Evolutionary conservation across 2,113 vertebrate genomes (phyloP).

Genomic region (Okapia johnstoni): DNA sequence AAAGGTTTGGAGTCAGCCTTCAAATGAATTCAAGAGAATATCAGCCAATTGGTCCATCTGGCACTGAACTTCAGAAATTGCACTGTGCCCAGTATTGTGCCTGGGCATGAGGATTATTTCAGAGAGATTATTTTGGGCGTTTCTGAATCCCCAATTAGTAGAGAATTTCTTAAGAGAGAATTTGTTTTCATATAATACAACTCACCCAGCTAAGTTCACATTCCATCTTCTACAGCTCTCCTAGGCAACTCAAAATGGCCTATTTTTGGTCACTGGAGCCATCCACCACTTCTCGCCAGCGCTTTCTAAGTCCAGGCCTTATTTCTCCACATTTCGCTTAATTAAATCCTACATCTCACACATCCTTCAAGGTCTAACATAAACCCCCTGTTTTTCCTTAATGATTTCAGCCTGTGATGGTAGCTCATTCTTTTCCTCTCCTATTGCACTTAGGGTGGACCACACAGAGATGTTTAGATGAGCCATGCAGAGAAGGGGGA

Average conservation of each 20-base stretch:
- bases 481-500: not conserved
- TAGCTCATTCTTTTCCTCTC: not conserved
- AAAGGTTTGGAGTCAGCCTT: not conserved
- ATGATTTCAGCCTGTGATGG: not conserved
- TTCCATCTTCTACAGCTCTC: not conserved
- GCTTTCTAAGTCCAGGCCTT: not conserved
- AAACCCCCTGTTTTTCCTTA: not conserved
- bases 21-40: not conserved
- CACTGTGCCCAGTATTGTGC: not conserved
- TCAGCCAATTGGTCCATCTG: not conserved
- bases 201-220: not conserved
- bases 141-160: not conserved
- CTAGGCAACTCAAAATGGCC: not conserved
- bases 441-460: not conserved
- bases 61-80: not conserved
- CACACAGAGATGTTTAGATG: not conserved
- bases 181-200: not conserved
- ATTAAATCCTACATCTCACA: not conserved
- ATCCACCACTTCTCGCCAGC: not conserved
- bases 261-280: not conserved
- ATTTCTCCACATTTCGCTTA: not conserved
- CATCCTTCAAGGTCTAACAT: not conserved
- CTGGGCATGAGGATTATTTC: not conserved
- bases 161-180: not conserved
- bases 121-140: not conserved